Base-by-base conservation (phyloP, 2,797 vertebrate genomes). In the Avahi laniger region DNA sequence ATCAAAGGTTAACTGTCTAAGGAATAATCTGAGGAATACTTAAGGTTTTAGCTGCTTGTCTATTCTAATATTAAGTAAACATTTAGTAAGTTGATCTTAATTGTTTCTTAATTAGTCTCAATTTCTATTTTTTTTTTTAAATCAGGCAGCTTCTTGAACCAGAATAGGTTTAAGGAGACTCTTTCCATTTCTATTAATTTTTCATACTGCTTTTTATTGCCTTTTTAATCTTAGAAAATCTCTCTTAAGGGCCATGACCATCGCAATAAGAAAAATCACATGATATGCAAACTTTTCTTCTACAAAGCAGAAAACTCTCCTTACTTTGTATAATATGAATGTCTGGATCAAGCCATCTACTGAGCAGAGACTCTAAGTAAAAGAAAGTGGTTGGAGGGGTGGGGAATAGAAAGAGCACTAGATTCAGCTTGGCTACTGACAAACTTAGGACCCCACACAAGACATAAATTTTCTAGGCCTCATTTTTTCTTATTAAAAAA, bases 151-250 rank as follows among this genome's bases (percentile, higher is more conserved):
- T 65, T 33, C 63, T 57, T 26, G 24, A 57, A 57, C 24, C 54
- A 57, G 24, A 57, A 57, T 4, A 57, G 33, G 7, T 65, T 65
- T 15, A 65, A 65, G 15, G 33, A 65, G 33, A 65, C 33, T 57
- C 22, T 65, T 65, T 65, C 33, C 30, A 35, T 81, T 90, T 93
- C 73, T 70, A 85, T 59, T 65, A 91, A n/a, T 13, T 87, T 94
- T 83, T 93, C 52, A 93, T 63, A 73, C 14, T 93, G 52, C 72
- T 48, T 73, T 95, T 93, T 91, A 89, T 81, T 96, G 15, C 12
- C 33, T 22, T 89, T 92, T 90, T 76, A 81, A 93, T 93, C 73
- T 93, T 95, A 93, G 26, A 87, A 96, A 89, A 65, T 28, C 41
- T 85, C 35, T 92, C 82, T 72, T 72, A 17, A 80, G 78, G 11